Evolutionary conservation across 2,113 vertebrate genomes (phyloP), one percentile per base, ranked within the genome.

Genomic region (Pachyramphus minor): DNA sequence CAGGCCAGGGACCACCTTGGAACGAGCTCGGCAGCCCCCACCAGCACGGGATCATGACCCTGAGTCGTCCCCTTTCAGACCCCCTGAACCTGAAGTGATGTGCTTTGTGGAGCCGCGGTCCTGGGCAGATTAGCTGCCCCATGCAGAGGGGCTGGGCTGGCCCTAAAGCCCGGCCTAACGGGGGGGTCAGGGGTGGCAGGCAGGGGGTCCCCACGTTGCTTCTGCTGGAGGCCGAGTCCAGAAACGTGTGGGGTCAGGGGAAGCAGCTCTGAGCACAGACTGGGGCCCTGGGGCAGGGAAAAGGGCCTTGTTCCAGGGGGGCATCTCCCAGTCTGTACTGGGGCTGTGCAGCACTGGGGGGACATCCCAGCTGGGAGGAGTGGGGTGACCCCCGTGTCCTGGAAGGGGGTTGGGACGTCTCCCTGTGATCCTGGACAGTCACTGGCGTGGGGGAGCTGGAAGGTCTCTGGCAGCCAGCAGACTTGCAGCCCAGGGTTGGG

Each of bases 21-120:
- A 95, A 95, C 4, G 25, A 87, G 95, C 77, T 78, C 14, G 50
- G 75, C 90, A 87, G 98, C 98, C 98, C 98, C 98, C 98, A 98
- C 98, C 98, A 97, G 97, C 97, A 97, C 21, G 76, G 91, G 95
- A 94, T 91, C 90, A 12, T 22, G 94, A 91, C 96, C 94, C 93
- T n/a, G 75, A 97, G 98, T 98, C 95, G 18, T 96, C 95, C 95
- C 98, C 98, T 99, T 99, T 99, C 98, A 99, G 98, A 98, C 98
- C 98, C 98, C 91, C 97, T 99, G 98, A 99, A 99, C 98, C 98
- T 98, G 98, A 99, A 99, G 98, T 98, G 97, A 99, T 99, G 98
- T 78, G 97, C 98, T 98, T 99, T 99, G 98, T 98, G 98, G 98
- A 98, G 98, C 98, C 97, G 98, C 98, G 96, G 97, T 95, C 55